Conservation (phyloP, 2,888 invertebrate genomes). For the Pammene fasciana region DNA sequence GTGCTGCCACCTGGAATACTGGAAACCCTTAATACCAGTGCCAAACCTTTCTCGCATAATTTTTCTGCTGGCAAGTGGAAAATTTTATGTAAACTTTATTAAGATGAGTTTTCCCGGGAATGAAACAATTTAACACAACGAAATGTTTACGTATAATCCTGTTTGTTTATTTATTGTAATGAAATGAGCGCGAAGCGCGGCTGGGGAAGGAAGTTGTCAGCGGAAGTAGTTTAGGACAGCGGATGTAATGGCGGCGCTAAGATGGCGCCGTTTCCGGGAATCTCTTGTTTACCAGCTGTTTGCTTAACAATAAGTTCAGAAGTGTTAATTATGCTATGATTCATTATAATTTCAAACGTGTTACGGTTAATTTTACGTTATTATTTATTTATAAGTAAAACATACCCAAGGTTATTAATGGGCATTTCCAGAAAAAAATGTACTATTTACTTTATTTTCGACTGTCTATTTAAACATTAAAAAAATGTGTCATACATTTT, state of each 20-base stretch:
- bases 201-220: constrained; percentile 55
- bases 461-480: too few relatives aligned
- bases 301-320: constrained; percentile 43
- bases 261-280: constrained; percentile 56
- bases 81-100: neutral
- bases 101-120: constrained; percentile 4
- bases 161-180: constrained; percentile 34
- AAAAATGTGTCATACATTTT: too few relatives aligned
- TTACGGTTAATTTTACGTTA: neutral
- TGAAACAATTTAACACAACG: constrained; percentile 9
- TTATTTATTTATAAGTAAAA: too few relatives aligned
- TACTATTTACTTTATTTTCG: too few relatives aligned
- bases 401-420: too few relatives aligned
- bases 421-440: too few relatives aligned
- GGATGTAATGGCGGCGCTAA: constrained; percentile 56
- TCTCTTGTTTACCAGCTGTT: constrained; percentile 54
- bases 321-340: neutral
- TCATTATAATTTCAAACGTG: constrained; percentile 5
- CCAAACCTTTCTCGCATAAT: neutral
- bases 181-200: constrained; percentile 46
- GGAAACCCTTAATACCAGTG: too few relatives aligned
- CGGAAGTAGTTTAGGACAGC: constrained; percentile 62
- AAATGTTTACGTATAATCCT: constrained; percentile 16
- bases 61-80: neutral
- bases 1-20: too few relatives aligned